phyloP scores from a whole-genome alignment of 2,888 invertebrate species.

The Itoplectis maculator region DNA sequence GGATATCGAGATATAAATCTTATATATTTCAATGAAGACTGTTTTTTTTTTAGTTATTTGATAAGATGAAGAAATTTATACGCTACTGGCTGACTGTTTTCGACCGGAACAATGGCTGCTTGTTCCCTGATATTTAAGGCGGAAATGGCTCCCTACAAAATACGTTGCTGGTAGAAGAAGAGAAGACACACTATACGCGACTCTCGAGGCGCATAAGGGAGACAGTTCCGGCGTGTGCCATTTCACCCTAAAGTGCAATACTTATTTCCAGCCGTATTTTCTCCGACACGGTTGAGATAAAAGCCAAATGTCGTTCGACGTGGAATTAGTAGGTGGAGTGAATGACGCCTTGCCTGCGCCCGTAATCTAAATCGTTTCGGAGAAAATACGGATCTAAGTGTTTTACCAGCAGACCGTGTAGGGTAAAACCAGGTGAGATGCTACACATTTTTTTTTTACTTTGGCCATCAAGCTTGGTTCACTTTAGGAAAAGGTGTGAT shows the following conservation, averaged over 20 bases:
- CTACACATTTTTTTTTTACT: no score
- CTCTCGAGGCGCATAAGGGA: background rate
- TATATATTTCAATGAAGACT: background rate
- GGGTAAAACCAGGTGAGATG: no score
- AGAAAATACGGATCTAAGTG: background rate
- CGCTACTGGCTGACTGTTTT: no score
- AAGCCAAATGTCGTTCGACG: background rate
- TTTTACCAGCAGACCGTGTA: no score
- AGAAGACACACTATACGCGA: background rate
- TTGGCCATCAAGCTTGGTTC: no score
- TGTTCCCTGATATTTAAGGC: no score
- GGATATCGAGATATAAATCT: background rate
- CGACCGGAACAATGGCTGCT: no score
- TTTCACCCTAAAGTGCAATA: slow-evolving; percentile 1
- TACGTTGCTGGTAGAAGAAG: background rate
- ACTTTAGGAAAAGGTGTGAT: no score
- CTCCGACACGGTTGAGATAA: background rate
- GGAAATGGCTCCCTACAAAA: no score
- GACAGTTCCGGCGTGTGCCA: background rate
- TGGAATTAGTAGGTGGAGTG: background rate
- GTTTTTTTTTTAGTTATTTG: background rate
- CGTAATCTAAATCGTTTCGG: background rate
- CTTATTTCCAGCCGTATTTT: background rate
- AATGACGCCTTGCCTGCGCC: background rate
- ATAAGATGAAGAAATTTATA: background rate